These are phyloP conservation scores for Drosophila atripex DNA, from an alignment of 2,888 invertebrate species.

Conservation along the genomic window DNA sequence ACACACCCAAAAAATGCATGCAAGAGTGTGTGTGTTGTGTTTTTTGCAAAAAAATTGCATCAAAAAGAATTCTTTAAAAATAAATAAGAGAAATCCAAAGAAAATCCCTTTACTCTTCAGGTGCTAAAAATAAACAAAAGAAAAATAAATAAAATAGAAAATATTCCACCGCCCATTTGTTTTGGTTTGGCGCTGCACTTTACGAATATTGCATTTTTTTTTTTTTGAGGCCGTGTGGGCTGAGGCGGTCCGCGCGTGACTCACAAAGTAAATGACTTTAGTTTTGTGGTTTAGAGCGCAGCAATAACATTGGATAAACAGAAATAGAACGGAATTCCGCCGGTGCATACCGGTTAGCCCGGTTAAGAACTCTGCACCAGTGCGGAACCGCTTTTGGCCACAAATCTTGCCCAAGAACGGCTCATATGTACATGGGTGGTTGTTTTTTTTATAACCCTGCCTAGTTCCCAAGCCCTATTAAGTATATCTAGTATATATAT, in stretches of 20 bases:
- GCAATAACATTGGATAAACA: not conserved
- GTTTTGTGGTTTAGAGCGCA: not conserved
- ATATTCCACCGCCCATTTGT: constrained; percentile 1
- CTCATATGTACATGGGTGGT: not conserved
- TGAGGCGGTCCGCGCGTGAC: not conserved
- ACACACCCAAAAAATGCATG: constrained; percentile 32
- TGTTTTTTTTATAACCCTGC: not conserved
- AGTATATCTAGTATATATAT: not conserved
- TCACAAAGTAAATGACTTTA: constrained; percentile 12
- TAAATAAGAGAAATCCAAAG: not conserved
- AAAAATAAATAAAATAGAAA: not conserved
- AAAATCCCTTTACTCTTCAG: constrained; percentile 20
- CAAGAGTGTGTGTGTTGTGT: not conserved
- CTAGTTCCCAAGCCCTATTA: not conserved
- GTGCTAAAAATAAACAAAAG: constrained; percentile 8
- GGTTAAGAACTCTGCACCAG: constrained; percentile 11
- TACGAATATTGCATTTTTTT: not conserved
- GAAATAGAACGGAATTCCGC: constrained; percentile 24
- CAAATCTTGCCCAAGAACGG: constrained; percentile 1
- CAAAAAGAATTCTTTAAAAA: not conserved
- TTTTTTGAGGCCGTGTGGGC: not conserved
- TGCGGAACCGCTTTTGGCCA: not conserved
- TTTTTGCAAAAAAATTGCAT: constrained; percentile 12
- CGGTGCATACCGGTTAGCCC: constrained; percentile 34
- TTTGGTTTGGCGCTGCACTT: constrained; percentile 5